These are phyloP conservation scores for Ciconia maguari DNA, from an alignment of 2,113 vertebrate species.

Conservation along the genomic window DNA sequence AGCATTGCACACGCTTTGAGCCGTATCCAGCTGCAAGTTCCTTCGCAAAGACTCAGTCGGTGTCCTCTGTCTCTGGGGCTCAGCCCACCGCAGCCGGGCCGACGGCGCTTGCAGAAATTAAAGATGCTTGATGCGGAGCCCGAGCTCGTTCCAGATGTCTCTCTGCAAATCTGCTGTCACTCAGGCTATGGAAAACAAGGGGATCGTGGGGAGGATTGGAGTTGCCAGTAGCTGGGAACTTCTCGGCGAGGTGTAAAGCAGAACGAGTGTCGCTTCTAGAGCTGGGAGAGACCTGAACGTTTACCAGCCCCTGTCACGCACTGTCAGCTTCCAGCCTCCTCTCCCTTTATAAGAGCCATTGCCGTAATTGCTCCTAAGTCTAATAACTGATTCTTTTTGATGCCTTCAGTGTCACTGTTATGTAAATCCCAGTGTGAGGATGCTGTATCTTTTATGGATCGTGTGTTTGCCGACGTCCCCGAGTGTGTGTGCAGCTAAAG, in stretches of 20 bases:
- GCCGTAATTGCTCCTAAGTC: not conserved
- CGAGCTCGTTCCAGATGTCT: not conserved
- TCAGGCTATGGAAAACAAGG: not conserved
- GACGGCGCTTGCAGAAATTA: accelerated
- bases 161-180: not conserved
- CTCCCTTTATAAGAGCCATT: not conserved
- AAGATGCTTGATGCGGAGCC: not conserved
- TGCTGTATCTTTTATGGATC: not conserved
- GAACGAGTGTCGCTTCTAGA: accelerated
- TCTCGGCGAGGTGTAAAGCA: not conserved
- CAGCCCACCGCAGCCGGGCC: not conserved
- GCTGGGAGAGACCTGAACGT: not conserved
- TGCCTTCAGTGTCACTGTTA: not conserved
- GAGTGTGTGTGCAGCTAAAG: not conserved
- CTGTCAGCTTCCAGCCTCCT: not conserved
- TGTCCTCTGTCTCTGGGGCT: not conserved
- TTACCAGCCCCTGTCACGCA: not conserved
- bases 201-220: not conserved
- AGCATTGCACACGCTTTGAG: accelerated
- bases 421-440: not conserved
- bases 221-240: not conserved
- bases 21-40: not conserved
- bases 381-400: slow-evolving; percentile 22
- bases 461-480: not conserved
- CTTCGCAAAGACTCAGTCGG: accelerated